Base-by-base conservation (phyloP, 2,888 invertebrate species). In the Machimus rusticus region DNA sequence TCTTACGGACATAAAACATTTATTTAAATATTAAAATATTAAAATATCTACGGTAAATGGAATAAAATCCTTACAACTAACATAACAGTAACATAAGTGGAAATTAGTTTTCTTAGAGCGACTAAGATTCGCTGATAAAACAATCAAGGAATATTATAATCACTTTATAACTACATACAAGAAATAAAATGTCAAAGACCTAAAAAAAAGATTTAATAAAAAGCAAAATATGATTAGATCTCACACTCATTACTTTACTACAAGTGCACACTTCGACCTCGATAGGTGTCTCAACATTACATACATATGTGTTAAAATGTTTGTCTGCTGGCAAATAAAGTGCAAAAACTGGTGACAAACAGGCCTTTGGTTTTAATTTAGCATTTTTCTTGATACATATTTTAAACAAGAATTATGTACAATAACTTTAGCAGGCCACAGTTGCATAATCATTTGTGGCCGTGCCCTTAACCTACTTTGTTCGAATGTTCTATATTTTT, bases 211-310 rank as follows among this genome's bases (percentile, higher is more conserved):
- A 23, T n/a, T 51, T n/a, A 51, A 51, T n/a, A 66, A 66, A 28
- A 66, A 37, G 57, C 39, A 82, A 82, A 82, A 82, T 16, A 43
- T 87, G 87, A 87, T 87, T 87, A 87, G 87, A 87, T 55, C 82
- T 74, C 82, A 87, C 87, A 87, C 87, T 87, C 87, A 87, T 87
- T 87, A 87, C 34, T 66, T 28, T 57, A 6, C 28, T 66, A 23
- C 66, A 9, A 66, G 66, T 46, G 43, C 14, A 46, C 43, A 46
- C 39, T 1, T 66, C 14, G 28, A 66, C 23, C 66, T 23, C 66
- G 28, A 28, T 66, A 66, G 66, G 28, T 23, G 66, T 66, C 12
- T 28, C 66, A 66, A 28, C 23, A 1, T 23, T 28, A 66, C 66
- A 66, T 66, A n/a, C n/a, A n/a, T n/a, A n/a, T 66, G 66, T n/a